Conservation (phyloP, 2,888 invertebrate species). For the Oscheius sp. region DNA sequence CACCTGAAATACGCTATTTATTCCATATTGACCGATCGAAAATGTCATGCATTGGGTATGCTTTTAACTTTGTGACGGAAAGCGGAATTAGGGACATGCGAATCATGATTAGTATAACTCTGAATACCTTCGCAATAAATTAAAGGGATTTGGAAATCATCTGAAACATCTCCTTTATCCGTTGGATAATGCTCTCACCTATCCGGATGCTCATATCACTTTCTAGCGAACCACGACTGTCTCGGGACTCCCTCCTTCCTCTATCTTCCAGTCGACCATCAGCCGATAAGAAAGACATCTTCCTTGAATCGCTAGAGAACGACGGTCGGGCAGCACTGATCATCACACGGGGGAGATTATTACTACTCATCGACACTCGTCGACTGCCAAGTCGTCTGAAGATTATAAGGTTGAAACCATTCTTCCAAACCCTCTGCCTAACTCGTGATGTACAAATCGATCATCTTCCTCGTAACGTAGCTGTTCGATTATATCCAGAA, state of each 20-base stretch:
- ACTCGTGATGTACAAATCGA: conserved; percentile 41
- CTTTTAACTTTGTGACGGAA: not conserved
- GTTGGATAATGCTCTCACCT: conserved; percentile 29
- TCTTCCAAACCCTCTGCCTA: conserved; percentile 42
- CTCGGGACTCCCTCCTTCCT: conserved; percentile 60
- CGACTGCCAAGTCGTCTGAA: conserved; percentile 60
- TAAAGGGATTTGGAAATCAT: conserved; percentile 17
- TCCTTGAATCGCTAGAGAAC: conserved; percentile 61
- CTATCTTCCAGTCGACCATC: conserved; percentile 69
- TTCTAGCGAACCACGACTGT: conserved; percentile 63
- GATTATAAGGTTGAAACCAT: not conserved
- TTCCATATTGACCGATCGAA: not conserved
- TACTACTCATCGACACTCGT: conserved; percentile 66
- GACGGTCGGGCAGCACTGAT: conserved; percentile 68
- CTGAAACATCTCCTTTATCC: conserved; percentile 4
- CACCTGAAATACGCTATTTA: conserved; percentile 24
- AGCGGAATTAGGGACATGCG: too few relatives aligned
- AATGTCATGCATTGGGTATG: not conserved
- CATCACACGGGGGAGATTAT: conserved; percentile 67
- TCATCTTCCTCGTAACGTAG: conserved; percentile 66
- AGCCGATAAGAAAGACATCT: conserved; percentile 69
- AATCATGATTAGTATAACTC: too few relatives aligned
- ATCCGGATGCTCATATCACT: conserved; percentile 66
- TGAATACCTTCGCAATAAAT: conserved; percentile 20
- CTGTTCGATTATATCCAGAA: conserved; percentile 67